These are phyloP conservation scores for Ecdyonurus torrentis DNA, from an alignment of 2,888 invertebrate genomes.

Conservation along the genomic window DNA sequence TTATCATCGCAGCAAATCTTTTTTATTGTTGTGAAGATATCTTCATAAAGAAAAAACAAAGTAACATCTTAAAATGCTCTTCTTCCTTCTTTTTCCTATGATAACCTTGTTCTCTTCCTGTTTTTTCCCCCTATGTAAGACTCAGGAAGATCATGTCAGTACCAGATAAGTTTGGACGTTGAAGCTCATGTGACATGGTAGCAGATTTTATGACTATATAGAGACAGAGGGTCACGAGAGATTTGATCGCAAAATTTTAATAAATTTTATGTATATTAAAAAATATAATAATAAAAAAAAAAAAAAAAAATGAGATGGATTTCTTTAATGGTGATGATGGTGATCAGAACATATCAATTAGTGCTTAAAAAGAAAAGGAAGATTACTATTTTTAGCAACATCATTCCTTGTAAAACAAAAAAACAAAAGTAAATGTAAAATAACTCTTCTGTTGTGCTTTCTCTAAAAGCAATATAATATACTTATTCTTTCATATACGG, in stretches of 20 bases:
- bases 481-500: not conserved
- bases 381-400: not conserved
- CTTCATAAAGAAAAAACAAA: no score
- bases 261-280: no score
- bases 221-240: not conserved
- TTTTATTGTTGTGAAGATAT: no score
- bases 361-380: constrained; percentile 15
- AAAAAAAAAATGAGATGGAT: not conserved
- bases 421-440: not conserved
- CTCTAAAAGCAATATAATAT: not conserved
- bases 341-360: constrained; percentile 16
- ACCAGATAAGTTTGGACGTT: not conserved
- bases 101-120: not conserved
- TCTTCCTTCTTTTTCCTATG: no score
- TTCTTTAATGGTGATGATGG: not conserved
- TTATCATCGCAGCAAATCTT: no score
- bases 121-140: not conserved
- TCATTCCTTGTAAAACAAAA: not conserved
- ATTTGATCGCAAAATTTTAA: no score
- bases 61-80: no score
- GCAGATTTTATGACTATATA: not conserved
- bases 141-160: not conserved
- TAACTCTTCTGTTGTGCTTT: not conserved
- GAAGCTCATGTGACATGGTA: not conserved
- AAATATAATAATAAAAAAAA: not conserved